These are phyloP conservation scores for Falco biarmicus DNA, from an alignment of 2,797 vertebrate species.

Conservation along the genomic window DNA sequence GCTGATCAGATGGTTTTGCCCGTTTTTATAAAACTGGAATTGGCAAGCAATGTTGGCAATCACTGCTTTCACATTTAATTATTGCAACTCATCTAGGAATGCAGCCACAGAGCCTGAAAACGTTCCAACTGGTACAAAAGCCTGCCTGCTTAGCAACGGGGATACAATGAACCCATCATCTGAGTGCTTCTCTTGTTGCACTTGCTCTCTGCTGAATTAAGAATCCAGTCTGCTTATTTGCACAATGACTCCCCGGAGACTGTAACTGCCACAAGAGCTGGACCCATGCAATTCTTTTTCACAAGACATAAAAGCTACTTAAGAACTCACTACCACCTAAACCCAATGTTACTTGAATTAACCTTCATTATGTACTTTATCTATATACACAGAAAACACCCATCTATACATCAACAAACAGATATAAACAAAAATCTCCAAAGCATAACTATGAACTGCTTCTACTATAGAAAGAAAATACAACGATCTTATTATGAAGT, in stretches of 20 bases:
- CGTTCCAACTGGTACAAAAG: slow-evolving; percentile 56
- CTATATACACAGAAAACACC: neutral
- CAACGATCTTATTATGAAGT: neutral
- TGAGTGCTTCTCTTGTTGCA: neutral
- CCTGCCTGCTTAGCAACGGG: slow-evolving; percentile 61
- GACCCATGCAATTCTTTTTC: neutral
- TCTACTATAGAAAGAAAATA: neutral
- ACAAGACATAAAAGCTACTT: neutral
- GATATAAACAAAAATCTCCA: neutral
- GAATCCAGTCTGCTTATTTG: neutral
- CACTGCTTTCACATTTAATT: slow-evolving; percentile 50
- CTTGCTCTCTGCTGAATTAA: neutral
- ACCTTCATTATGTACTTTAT: neutral
- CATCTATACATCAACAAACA: neutral
- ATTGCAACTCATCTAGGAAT: slow-evolving; percentile 56
- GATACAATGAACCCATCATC: slow-evolving; percentile 25
- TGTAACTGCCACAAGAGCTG: neutral
- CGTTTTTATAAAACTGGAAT: slow-evolving; percentile 2
- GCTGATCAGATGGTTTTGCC: slow-evolving; percentile 27
- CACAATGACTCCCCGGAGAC: neutral
- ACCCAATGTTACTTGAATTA: neutral
- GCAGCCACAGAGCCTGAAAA: slow-evolving; percentile 44
- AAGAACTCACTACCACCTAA: neutral
- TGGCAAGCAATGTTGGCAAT: slow-evolving; percentile 34
- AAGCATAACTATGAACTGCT: neutral